Base-by-base conservation (phyloP, 1,140 invertebrate genomes). In the Penaeus japonicus region DNA sequence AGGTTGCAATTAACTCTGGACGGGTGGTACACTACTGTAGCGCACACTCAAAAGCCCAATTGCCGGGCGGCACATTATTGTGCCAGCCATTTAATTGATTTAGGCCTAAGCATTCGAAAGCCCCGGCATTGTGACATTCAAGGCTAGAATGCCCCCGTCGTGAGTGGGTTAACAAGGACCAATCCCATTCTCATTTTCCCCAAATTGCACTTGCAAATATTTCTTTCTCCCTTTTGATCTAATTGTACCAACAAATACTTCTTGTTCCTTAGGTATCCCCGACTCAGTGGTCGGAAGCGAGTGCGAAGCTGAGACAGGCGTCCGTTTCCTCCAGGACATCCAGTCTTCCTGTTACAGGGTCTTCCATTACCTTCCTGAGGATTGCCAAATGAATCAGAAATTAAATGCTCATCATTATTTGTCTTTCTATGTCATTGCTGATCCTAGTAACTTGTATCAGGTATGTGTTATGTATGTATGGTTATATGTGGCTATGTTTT, bases 241-340 rank as follows among this genome's bases (percentile, higher is more conserved):
- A 3, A 70, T 24, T 30, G 35, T 73, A n/a, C 18, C 18, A 73
- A 73, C 1, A 10, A 15, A 17, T 73, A 32, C 15, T 73, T 73
- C 20, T 73, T 18, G 27, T 10, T 53, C 54, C 47, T 10, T 47
- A 84, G 83, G 83, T 12, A 75, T 84, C 27, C 85, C 85, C 7
- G 53, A 27, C 4, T 79, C 85, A 4, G 30, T 87, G 0, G 32
- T 87, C 54, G 77, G 85, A 24, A 81, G n/a, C 53, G 85, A 87
- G n/a, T 87, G 85, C 30, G 75, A 87, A 53, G 54, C 85, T 20
- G 32, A 7, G 0, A 55, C 77, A 47, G 24, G 27, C 17, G 12
- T 87, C 0, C 20, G 15, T 18, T 87, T 65, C 85, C 78, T 87
- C 20, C 24, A 54, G 22, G 77, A 80, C 35, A 32, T 22, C 5